Evolutionary conservation across 2,797 vertebrate species (phyloP).

Genomic region (Lepilemur septentrionalis): DNA sequence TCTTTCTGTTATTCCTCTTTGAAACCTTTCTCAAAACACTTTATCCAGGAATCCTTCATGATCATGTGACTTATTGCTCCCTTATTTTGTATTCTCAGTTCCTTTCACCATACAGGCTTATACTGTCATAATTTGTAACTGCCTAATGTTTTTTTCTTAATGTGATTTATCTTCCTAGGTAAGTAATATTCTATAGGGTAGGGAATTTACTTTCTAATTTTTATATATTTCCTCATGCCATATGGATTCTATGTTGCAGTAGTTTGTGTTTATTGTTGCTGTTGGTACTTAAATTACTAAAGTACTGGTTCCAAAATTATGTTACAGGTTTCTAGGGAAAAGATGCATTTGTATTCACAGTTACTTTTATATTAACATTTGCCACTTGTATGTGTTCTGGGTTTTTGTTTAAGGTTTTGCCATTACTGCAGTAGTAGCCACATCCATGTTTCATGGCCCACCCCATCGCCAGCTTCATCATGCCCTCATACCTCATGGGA

Average conservation of each 20-base stretch:
- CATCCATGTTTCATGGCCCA: constrained; percentile 78
- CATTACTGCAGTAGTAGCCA: constrained; percentile 79
- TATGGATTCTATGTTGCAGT: background rate
- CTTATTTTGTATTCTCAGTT: background rate
- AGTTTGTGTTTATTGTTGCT: background rate
- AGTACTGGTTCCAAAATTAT: constrained; percentile 5
- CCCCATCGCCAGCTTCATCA: constrained; percentile 91
- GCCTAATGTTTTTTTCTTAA: background rate
- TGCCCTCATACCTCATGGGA: constrained; percentile 90
- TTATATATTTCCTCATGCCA: background rate
- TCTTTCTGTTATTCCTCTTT: background rate
- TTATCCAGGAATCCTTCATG: background rate
- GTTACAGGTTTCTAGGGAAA: background rate
- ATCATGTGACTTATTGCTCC: background rate
- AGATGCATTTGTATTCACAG: background rate
- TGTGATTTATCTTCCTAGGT: background rate
- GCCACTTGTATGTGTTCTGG: background rate
- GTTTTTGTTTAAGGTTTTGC: constrained; percentile 82
- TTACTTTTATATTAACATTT: background rate
- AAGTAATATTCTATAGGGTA: background rate
- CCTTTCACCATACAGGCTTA: background rate
- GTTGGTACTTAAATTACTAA: background rate
- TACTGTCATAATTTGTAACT: background rate
- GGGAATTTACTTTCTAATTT: constrained; percentile 2
- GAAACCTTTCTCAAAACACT: background rate